These are phyloP conservation scores for Schizopygopsis malacanthus DNA, from an alignment of 2,797 vertebrate species.

Conservation along the genomic window DNA sequence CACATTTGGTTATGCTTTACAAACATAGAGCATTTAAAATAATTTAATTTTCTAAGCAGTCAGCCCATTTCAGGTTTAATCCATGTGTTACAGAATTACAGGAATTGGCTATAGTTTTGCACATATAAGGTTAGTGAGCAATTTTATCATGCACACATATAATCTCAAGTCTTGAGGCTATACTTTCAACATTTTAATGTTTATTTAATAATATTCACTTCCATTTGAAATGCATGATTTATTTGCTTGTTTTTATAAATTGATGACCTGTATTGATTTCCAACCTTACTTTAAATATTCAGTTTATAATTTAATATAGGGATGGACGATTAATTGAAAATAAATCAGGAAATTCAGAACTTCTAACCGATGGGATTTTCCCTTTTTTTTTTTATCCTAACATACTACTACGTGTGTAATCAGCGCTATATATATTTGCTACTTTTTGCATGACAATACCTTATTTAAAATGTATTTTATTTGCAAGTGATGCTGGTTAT, in stretches of 20 bases:
- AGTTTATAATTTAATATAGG: background rate
- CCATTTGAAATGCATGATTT: background rate
- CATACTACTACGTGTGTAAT: too few species aligned
- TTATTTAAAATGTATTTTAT: too few species aligned
- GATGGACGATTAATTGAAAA: too few species aligned
- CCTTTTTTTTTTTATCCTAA: too few species aligned
- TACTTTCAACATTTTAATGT: background rate
- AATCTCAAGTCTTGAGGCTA: background rate
- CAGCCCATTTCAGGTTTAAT: background rate
- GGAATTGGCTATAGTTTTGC: background rate
- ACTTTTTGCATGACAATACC: too few species aligned
- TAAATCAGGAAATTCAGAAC: too few species aligned
- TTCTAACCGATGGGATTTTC: too few species aligned
- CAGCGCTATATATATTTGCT: too few species aligned
- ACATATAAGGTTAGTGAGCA: background rate
- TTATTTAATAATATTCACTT: background rate
- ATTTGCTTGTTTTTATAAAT: background rate
- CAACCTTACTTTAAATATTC: background rate
- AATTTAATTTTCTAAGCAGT: background rate
- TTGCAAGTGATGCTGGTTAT: too few species aligned
- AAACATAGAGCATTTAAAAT: background rate
- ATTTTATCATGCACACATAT: background rate
- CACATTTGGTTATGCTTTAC: background rate
- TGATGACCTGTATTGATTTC: background rate
- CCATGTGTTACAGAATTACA: background rate